Evolutionary conservation across 1,140 invertebrate species (phyloP), one percentile per base, ranked within the genome.

Genomic region (Uloborus diversus): DNA sequence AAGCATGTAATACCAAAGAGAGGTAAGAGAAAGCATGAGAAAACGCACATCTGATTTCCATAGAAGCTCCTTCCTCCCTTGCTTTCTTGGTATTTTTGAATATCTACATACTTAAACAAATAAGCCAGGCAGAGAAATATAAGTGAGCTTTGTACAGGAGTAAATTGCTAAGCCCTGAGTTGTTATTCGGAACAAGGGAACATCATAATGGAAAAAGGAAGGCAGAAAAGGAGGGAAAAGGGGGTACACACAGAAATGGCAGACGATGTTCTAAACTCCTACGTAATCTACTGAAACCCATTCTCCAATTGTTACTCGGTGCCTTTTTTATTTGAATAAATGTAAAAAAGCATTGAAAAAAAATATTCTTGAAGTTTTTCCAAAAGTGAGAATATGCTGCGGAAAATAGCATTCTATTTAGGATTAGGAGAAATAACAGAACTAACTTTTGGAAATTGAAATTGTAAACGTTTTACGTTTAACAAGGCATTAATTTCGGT

Each of bases 161-260:
- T 71, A 71, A 71, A 71, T 71, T 71, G 69, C 71, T 42, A 71
- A 71, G 59, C 27, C 28, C 20, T 35, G 27, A 57, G 53, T 47
- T 61, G 56, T 20, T 64, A 62, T 75, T 64, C 59, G 37, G 35
- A 32, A 62, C 42, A 75, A 62, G 57, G 57, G 51, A 61, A 75
- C 71, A 64, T 75, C 71, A 75, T 75, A 75, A 75, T 75, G 71
- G 71, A 75, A 75, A 75, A 75, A 62, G 71, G 71, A 51, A 71
- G 28, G 37, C 20, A 23, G 23, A 49, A 75, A 75, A 64, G 64
- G 23, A n/a, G 13, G 49, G 4, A 20, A 20, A n/a, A 20, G 49
- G 4, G n/a, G 49, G 3, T 35, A 51, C 33, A 42, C 20, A 56
- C 33, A 56, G 51, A 70, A 30, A 20, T 11, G 5, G 42, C 4